These are phyloP conservation scores for Emydocephalus ijimae DNA, from an alignment of 2,113 vertebrate species.

Conservation along the genomic window DNA sequence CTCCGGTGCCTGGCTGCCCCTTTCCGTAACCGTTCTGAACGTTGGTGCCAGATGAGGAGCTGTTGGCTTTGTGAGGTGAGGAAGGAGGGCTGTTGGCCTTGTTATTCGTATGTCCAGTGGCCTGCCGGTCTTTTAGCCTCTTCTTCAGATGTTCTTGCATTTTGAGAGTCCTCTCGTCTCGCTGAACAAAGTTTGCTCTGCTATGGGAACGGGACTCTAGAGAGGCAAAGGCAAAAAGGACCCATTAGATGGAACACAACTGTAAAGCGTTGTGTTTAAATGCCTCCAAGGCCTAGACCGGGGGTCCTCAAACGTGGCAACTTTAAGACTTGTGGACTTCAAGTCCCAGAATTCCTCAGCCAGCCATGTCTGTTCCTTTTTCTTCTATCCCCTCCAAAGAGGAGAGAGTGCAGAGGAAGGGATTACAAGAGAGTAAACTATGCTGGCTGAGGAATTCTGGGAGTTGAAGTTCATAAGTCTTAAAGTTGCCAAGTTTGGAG, in stretches of 20 bases:
- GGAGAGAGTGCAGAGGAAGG: too few relatives aligned
- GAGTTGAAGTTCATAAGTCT: too few relatives aligned
- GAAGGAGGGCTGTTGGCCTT: conserved; percentile 68
- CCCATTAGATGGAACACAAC: not conserved
- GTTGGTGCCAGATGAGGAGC: conserved; percentile 28
- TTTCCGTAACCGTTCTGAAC: conserved; percentile 66
- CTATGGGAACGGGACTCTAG: conserved; percentile 71
- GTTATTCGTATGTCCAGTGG: conserved; percentile 61
- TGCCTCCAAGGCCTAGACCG: not conserved
- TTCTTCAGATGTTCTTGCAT: conserved; percentile 75
- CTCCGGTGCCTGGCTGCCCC: conserved; percentile 57
- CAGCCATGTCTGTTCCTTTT: too few relatives aligned
- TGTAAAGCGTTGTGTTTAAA: not conserved
- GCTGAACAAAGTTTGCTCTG: conserved; percentile 68
- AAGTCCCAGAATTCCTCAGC: too few relatives aligned
- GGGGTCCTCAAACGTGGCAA: too few relatives aligned
- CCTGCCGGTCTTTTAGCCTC: conserved; percentile 71
- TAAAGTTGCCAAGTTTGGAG: too few relatives aligned
- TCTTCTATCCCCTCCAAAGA: too few relatives aligned
- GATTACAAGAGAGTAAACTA: too few relatives aligned
- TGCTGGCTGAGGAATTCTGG: too few relatives aligned
- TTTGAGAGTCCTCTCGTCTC: conserved; percentile 73
- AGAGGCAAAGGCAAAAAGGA: conserved; percentile 1
- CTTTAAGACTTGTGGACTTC: too few relatives aligned
- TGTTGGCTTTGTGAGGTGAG: conserved; percentile 66